These are phyloP conservation scores for Dascyllus trimaculatus DNA, from an alignment of 2,113 vertebrate species.

Conservation along the genomic window DNA sequence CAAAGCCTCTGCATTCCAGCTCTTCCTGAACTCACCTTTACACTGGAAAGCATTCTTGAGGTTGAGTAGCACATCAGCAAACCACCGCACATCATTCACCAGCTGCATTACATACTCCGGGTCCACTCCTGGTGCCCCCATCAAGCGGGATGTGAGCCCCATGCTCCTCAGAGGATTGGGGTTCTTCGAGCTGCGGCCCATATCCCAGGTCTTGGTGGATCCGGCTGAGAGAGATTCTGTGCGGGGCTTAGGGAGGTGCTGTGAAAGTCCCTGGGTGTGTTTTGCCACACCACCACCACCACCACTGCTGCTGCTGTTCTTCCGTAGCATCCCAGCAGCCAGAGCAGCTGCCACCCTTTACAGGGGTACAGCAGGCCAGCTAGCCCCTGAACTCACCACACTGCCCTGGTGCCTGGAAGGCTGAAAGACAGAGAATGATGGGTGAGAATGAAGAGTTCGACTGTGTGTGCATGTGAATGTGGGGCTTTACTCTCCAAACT, in stretches of 20 bases:
- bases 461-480: neutral
- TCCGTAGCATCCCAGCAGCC: conserved; percentile 90
- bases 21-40: conserved; percentile 88
- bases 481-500: neutral
- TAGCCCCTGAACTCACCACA: conserved; percentile 66
- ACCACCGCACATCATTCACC: conserved; percentile 93
- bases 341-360: conserved; percentile 40
- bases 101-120: conserved; percentile 94
- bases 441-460: neutral
- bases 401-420: conserved; percentile 52
- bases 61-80: conserved; percentile 92
- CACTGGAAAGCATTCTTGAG: conserved; percentile 93
- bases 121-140: conserved; percentile 88
- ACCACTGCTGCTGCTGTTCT: conserved; percentile 82
- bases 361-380: conserved; percentile 42
- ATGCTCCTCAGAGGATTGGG: conserved; percentile 85
- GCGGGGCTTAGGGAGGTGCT: conserved; percentile 83
- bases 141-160: conserved; percentile 81
- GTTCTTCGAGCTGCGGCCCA: conserved; percentile 87
- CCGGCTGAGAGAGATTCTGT: conserved; percentile 80
- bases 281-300: conserved; percentile 74
- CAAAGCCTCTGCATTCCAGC: conserved; percentile 82
- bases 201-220: conserved; percentile 85
- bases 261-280: conserved; percentile 85
- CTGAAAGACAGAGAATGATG: conserved; percentile 34